Evolutionary conservation across 2,797 vertebrate genomes (phyloP).

Genomic region (Liasis olivaceus): DNA sequence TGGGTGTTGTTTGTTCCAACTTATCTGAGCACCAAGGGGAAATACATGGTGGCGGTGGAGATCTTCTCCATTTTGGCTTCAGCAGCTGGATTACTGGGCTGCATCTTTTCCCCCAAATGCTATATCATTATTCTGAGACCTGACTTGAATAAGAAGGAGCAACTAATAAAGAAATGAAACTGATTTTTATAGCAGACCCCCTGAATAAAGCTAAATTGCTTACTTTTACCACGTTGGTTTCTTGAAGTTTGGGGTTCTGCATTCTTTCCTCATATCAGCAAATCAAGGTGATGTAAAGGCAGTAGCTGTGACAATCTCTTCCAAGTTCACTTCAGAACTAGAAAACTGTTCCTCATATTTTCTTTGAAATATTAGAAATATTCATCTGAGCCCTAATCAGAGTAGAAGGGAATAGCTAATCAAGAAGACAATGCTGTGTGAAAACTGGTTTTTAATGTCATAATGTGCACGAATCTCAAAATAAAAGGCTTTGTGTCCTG

Average conservation of each 20-base stretch:
- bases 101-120: background rate
- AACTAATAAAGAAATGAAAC: background rate
- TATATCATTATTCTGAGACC: background rate
- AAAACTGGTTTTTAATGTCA: too few relatives aligned
- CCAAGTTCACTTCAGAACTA: too few relatives aligned
- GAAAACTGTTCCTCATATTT: too few relatives aligned
- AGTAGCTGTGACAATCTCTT: background rate
- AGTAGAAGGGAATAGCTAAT: too few relatives aligned
- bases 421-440: too few relatives aligned
- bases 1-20: background rate
- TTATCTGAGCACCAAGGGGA: background rate
- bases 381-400: too few relatives aligned
- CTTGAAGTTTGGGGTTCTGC: background rate
- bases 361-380: too few relatives aligned
- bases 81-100: background rate
- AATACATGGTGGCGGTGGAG: background rate
- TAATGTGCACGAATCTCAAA: background rate
- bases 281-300: background rate
- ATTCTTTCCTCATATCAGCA: background rate
- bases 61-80: background rate
- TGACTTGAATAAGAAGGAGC: background rate
- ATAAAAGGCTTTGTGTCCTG: too few relatives aligned
- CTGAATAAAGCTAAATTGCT: background rate
- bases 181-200: background rate
- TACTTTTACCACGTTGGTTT: background rate